Evolutionary conservation across 2,797 vertebrate species (phyloP), one percentile per base, ranked within the genome.

Genomic region (Poecilia picta): DNA sequence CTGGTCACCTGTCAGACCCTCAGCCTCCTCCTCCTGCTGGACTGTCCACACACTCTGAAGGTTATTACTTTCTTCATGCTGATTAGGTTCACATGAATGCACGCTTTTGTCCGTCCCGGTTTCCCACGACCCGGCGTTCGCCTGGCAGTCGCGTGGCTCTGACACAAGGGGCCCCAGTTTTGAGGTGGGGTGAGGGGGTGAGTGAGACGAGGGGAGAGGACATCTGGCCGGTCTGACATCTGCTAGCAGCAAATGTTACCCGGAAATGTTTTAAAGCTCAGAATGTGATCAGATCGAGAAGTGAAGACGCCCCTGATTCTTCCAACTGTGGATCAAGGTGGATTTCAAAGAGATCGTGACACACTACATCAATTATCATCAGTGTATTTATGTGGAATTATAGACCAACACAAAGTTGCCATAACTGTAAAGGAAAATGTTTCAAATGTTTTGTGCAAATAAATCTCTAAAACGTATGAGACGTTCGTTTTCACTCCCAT

Each of bases 111-210:
- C 89, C 39, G 41, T 2, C 68, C 20, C 78, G 76, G 86, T 95
- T 99, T 98, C 97, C 97, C 97, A 98, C 96, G 96, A 97, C 96
- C 94, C 91, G 87, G 84, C 94, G 85, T 92, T 95, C 94, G 91
- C 94, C 91, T 93, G 93, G 96, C 93, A 94, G 96, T 95, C 96
- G 96, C 96, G 95, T 96, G 97, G 95, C 96, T 95, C 75, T 91
- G 91, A 91, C 91, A 92, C 95, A 92, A 89, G 91, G 93, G 87
- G 53, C 25, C 89, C 88, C 87, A 81, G 87, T 86, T 88, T 90
- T 91, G 87, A 90, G 88, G 76, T 87, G 79, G 81, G 81, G 43
- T 31, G 13, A 47, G 49, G 49, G 12, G 31, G 49, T 41, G 31
- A 13, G 8, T 15, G 33, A 2, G 31, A 6, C 10, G 13, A 47